These are phyloP conservation scores for Euura lappo DNA, from an alignment of 1,140 invertebrate genomes.

Conservation along the genomic window DNA sequence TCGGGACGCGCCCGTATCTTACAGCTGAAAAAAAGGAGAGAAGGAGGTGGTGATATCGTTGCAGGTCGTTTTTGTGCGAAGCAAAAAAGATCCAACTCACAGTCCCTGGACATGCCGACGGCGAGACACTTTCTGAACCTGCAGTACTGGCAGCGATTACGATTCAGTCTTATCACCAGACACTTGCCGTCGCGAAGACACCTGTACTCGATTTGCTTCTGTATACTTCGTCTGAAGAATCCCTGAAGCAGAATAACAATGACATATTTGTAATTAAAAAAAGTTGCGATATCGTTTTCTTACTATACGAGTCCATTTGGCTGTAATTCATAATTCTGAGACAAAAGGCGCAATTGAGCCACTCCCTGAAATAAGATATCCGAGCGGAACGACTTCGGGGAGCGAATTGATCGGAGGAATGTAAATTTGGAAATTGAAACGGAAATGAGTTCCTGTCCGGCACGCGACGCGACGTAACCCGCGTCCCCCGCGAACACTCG, in stretches of 20 bases:
- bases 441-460: neutral
- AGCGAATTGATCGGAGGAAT: neutral
- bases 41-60: neutral
- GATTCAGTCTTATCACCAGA: conserved; percentile 92
- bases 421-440: neutral
- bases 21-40: conserved; percentile 74
- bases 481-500: neutral
- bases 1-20: conserved; percentile 93
- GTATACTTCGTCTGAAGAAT: conserved; percentile 88
- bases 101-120: conserved; percentile 97
- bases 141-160: conserved; percentile 98
- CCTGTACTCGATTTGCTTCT: conserved; percentile 98
- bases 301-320: no score
- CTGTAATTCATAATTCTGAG: no score
- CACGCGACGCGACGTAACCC: neutral
- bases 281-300: no score
- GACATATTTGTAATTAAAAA: no score
- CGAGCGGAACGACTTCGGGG: neutral
- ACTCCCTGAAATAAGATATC: no score
- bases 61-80: conserved; percentile 9
- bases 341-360: no score
- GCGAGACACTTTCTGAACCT: conserved; percentile 98
- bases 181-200: conserved; percentile 97
- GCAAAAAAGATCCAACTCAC: conserved; percentile 65
- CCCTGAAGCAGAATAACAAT: conserved; percentile 67